phyloP scores from a whole-genome alignment of 2,888 invertebrate species.

The Odontomyia ornata region DNA sequence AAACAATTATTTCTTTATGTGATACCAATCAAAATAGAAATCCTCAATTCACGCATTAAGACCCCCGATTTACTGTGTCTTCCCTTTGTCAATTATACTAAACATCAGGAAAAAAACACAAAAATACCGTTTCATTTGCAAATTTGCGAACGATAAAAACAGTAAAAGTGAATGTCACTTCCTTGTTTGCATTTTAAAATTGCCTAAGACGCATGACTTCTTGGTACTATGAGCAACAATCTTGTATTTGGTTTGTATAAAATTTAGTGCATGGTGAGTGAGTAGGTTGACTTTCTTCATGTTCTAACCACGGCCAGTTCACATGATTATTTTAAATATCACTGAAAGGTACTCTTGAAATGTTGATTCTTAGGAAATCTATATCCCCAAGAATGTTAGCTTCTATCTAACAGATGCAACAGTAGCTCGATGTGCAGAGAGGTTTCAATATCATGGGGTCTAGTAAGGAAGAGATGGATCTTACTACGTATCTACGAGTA shows the following conservation, averaged over 20 bases:
- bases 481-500: background rate
- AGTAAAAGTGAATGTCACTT: constrained; percentile 10
- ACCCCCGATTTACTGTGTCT: too few species aligned
- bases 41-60: too few species aligned
- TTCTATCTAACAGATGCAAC: background rate
- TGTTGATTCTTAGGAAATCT: constrained; percentile 1
- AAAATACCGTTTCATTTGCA: too few species aligned
- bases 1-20: too few species aligned
- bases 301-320: background rate
- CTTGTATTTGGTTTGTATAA: background rate
- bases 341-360: constrained; percentile 8
- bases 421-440: background rate
- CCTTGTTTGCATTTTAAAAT: constrained; percentile 3
- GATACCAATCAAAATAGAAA: too few species aligned
- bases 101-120: too few species aligned
- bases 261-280: background rate
- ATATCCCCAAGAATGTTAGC: background rate
- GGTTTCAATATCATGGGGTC: background rate
- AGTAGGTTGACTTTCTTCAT: background rate
- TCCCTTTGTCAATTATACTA: too few species aligned
- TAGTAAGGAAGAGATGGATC: background rate
- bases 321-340: background rate
- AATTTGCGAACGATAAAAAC: too few species aligned
- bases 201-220: background rate
- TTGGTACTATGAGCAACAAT: background rate